These are phyloP conservation scores for Prolemur simus DNA, from an alignment of 2,113 vertebrate species.

Conservation along the genomic window DNA sequence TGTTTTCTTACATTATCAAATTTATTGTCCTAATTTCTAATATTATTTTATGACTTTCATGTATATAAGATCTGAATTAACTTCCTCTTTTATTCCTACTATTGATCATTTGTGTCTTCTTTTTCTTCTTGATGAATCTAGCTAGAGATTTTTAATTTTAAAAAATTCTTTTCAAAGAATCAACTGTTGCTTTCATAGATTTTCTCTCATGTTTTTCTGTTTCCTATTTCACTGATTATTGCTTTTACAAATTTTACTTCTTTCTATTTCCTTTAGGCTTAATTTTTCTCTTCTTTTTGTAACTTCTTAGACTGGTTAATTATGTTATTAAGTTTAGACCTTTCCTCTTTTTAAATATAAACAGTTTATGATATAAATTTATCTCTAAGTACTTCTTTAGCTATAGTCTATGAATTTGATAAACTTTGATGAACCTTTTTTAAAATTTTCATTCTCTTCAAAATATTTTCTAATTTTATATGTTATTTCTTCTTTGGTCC, in stretches of 20 bases:
- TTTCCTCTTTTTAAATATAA: neutral
- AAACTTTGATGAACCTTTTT: neutral
- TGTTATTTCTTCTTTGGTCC: neutral
- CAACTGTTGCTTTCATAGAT: neutral
- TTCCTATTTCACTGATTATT: neutral
- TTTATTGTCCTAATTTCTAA: neutral
- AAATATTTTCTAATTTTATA: neutral
- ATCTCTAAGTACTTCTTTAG: neutral
- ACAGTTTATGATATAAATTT: neutral
- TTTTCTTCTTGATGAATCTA: neutral
- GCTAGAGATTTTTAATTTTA: neutral
- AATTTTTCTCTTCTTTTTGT: neutral
- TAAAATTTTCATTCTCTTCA: neutral
- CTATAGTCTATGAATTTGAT: neutral
- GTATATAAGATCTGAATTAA: neutral
- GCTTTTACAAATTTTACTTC: neutral
- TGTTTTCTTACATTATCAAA: neutral
- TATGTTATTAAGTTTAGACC: neutral
- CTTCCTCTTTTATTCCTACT: neutral
- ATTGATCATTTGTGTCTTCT: neutral
- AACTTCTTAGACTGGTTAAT: neutral
- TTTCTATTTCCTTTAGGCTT: neutral
- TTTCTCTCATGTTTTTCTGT: neutral
- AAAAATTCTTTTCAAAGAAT: neutral
- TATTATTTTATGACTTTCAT: neutral